Evolutionary conservation across 2,888 invertebrate genomes (phyloP).

Genomic region (Julus scanicus): DNA sequence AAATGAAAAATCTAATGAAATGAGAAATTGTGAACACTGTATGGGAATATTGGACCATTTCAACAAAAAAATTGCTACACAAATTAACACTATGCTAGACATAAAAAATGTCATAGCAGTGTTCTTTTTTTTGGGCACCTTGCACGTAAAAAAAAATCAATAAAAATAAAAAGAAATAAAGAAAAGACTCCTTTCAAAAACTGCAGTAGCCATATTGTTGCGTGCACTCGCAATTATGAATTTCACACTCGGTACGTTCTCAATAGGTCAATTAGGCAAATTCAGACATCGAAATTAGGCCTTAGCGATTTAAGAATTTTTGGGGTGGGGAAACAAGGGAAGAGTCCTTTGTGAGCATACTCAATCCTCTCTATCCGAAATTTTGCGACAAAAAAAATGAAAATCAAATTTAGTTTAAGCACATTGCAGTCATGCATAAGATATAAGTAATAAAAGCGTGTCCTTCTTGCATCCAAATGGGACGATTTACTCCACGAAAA

Average conservation of each 20-base stretch:
- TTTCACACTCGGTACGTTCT: background rate
- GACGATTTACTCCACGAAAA: background rate
- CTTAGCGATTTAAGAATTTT: background rate
- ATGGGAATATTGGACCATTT: background rate
- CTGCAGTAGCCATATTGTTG: background rate
- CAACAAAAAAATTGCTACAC: background rate
- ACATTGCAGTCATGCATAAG: background rate
- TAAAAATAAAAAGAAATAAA: background rate
- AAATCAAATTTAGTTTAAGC: background rate
- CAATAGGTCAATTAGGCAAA: slow-evolving; percentile 1
- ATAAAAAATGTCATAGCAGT: too few species aligned
- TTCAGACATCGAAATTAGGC: background rate
- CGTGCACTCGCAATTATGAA: background rate
- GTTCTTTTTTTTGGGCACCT: background rate
- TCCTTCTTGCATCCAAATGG: background rate
- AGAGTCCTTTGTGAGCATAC: background rate
- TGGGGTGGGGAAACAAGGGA: background rate
- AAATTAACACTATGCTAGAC: too few species aligned
- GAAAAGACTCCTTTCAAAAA: background rate
- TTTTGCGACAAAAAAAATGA: background rate
- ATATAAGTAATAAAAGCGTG: slow-evolving; percentile 1
- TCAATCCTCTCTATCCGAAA: background rate
- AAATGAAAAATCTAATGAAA: too few species aligned
- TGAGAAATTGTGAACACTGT: background rate
- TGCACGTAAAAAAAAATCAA: background rate